Evolutionary conservation across 1,140 invertebrate species (phyloP).

Genomic region (Formica exsecta): DNA sequence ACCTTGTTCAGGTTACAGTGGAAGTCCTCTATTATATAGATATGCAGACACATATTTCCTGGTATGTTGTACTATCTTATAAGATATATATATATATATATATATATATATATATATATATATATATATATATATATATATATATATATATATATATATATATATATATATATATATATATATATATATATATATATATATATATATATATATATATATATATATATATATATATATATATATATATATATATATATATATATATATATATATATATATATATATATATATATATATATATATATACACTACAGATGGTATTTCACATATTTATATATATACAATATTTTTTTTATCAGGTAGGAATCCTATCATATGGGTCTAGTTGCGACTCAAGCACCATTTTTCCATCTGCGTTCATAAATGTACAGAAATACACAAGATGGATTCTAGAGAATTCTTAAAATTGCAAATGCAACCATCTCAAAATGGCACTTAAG

Average conservation of each 20-base stretch:
- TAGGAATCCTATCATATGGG: constrained; percentile 78
- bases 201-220: constrained; percentile 29
- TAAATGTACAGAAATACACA: constrained; percentile 76
- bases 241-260: constrained; percentile 29
- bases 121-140: too few species aligned
- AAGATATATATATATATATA: constrained; percentile 10
- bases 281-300: constrained; percentile 32
- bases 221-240: constrained; percentile 11
- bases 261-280: constrained; percentile 33
- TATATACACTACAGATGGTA: constrained; percentile 7
- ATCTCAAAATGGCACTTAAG: not conserved
- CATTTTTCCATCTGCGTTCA: constrained; percentile 75
- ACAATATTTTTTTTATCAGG: constrained; percentile 62
- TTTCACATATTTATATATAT: constrained; percentile 9
- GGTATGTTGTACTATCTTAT: constrained; percentile 63
- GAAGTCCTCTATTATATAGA: constrained; percentile 76
- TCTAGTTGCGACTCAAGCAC: constrained; percentile 68
- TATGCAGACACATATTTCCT: constrained; percentile 72
- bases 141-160: constrained; percentile 31
- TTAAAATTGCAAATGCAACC: constrained; percentile 24
- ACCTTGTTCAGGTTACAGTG: constrained; percentile 78
- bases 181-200: constrained; percentile 22
- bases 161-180: constrained; percentile 24
- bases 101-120: too few species aligned
- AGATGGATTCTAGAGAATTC: constrained; percentile 77